Conservation (phyloP, 2,888 invertebrate genomes). For the Noctua pronuba region DNA sequence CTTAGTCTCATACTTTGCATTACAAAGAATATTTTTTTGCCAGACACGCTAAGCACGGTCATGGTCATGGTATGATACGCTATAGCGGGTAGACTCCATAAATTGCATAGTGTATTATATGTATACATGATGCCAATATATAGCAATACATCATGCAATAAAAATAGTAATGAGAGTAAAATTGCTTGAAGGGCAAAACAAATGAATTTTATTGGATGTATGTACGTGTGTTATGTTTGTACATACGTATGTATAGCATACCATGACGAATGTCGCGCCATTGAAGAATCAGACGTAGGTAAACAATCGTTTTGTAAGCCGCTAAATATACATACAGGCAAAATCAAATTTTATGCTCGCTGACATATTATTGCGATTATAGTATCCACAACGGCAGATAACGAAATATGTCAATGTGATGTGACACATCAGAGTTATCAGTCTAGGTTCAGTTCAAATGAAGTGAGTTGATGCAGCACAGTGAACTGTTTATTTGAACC, state of each 20-base stretch:
- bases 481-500: constrained; percentile 1
- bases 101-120: background rate
- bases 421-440: constrained; percentile 38
- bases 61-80: background rate
- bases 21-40: background rate
- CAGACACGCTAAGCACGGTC: background rate
- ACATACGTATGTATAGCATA: background rate
- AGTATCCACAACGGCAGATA: constrained; percentile 31
- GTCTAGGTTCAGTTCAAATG: constrained; percentile 34
- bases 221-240: background rate
- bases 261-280: constrained; percentile 48
- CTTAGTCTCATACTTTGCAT: background rate
- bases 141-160: constrained; percentile 5
- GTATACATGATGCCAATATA: background rate
- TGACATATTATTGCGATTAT: constrained; percentile 26
- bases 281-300: constrained; percentile 36
- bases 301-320: constrained; percentile 30
- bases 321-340: constrained; percentile 32
- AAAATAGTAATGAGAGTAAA: constrained; percentile 30
- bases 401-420: constrained; percentile 49
- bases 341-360: constrained; percentile 23
- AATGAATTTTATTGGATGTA: constrained; percentile 39
- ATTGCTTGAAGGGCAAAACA: constrained; percentile 52
- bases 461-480: constrained; percentile 4
- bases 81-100: background rate